A percentile compares a stretch with the other conserved stretches of the same genome.
phyloP scores from a whole-genome alignment of 2,797 vertebrate genomes.

The Mormyrops boulengeri region DNA sequence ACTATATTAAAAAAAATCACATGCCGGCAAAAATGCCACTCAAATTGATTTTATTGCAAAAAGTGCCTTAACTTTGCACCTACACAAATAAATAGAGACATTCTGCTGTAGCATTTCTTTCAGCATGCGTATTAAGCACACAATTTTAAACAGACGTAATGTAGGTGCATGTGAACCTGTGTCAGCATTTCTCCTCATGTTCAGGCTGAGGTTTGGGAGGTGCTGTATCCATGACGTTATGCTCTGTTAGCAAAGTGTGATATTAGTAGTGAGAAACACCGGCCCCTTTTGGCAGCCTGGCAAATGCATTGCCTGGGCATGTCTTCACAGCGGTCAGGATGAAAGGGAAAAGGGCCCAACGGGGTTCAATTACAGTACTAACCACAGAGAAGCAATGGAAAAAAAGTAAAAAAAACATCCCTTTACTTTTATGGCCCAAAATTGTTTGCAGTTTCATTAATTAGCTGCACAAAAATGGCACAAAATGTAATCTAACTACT shows the following conservation, averaged over 20 bases:
- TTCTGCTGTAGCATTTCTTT: not conserved
- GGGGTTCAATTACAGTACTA: not conserved
- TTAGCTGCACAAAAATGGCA: not conserved
- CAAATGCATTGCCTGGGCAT: not conserved
- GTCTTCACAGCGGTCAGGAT: not conserved
- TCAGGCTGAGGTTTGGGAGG: not conserved
- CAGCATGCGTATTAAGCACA: not conserved
- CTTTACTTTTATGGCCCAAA: not conserved
- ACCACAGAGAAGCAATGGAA: not conserved
- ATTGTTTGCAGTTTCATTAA: not conserved
- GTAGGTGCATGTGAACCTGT: not conserved
- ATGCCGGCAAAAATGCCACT: not conserved
- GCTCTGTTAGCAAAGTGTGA: not conserved
- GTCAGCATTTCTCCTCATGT: not conserved
- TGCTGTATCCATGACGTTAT: not conserved
- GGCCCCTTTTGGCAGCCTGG: not conserved
- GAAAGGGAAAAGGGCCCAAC: not conserved
- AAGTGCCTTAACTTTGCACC: not conserved
- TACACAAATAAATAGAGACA: not conserved
- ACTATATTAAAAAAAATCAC: not conserved
- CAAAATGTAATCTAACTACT: not conserved
- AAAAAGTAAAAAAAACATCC: not conserved
- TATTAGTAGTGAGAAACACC: not conserved
- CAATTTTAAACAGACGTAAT: not conserved
- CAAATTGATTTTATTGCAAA: not conserved